These are phyloP conservation scores for Temnothorax nylanderi DNA, from an alignment of 1,140 invertebrate species.

Conservation along the genomic window DNA sequence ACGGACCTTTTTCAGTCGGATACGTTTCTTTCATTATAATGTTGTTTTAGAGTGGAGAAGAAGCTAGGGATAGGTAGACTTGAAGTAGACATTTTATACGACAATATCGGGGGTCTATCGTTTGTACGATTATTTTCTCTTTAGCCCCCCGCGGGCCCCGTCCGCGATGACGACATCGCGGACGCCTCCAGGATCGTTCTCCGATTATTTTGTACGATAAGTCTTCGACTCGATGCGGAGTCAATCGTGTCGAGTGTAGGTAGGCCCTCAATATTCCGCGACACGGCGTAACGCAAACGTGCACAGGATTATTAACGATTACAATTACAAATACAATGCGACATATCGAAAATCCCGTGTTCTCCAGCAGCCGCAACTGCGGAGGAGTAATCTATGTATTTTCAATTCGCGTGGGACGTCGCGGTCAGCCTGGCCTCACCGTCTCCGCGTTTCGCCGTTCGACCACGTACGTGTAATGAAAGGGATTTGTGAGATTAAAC, in stretches of 20 bases:
- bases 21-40: constrained; percentile 43
- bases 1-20: constrained; percentile 34
- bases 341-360: constrained; percentile 79
- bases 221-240: background rate
- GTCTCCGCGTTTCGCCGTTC: constrained; percentile 42
- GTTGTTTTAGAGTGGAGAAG: constrained; percentile 21
- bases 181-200: background rate
- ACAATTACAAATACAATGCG: constrained; percentile 59
- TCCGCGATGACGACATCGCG: background rate
- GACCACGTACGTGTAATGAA: constrained; percentile 53
- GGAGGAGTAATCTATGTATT: constrained; percentile 64
- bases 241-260: background rate
- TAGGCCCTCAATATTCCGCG: constrained; percentile 68
- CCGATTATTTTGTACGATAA: constrained; percentile 34
- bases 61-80: constrained; percentile 62
- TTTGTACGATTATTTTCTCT: constrained; percentile 32
- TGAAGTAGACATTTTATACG: constrained; percentile 63
- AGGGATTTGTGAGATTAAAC: constrained; percentile 60
- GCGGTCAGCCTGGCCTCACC: constrained; percentile 42
- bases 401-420: constrained; percentile 62
- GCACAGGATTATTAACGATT: constrained; percentile 65
- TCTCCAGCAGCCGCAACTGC: constrained; percentile 57
- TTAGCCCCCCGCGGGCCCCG: background rate
- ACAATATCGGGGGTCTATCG: constrained; percentile 37
- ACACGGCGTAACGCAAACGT: constrained; percentile 46